phyloP scores from a whole-genome alignment of 2,888 invertebrate genomes.

The Temnothorax unifasciatus region DNA sequence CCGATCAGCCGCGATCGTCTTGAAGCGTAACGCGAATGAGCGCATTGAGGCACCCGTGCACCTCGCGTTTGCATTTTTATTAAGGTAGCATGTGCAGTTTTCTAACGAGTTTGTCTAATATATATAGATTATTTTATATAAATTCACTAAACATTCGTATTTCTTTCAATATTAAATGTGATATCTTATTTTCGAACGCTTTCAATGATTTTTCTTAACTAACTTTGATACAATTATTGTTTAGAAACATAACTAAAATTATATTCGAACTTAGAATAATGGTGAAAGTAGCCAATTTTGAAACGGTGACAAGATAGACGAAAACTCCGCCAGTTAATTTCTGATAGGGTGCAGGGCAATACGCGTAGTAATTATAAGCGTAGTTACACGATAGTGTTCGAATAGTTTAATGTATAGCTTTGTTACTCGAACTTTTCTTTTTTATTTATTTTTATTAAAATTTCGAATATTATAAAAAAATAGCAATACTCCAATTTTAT shows the following conservation, averaged over 20 bases:
- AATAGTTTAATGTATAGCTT: not conserved
- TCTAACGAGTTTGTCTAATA: not conserved
- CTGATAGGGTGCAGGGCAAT: not conserved
- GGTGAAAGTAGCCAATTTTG: not conserved
- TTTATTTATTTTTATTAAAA: not conserved
- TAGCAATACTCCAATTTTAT: no score
- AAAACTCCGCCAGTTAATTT: not conserved
- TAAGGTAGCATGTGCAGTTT: not conserved
- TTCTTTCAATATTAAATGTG: not conserved
- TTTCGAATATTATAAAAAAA: not conserved
- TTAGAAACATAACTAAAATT: not conserved
- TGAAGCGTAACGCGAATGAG: slow-evolving; percentile 12
- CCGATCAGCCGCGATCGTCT: slow-evolving; percentile 1
- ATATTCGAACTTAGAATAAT: not conserved
- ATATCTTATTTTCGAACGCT: not conserved
- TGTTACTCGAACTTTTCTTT: not conserved
- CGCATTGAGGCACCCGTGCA: not conserved
- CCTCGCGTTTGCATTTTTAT: slow-evolving; percentile 3
- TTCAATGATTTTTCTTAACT: not conserved
- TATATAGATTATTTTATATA: not conserved
- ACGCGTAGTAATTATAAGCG: not conserved
- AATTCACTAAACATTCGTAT: not conserved
- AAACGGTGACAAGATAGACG: not conserved
- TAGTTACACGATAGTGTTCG: not conserved
- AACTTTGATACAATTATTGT: not conserved